Evolutionary conservation across 2,797 vertebrate genomes (phyloP).

Genomic region (Tragelaphus oryx): DNA sequence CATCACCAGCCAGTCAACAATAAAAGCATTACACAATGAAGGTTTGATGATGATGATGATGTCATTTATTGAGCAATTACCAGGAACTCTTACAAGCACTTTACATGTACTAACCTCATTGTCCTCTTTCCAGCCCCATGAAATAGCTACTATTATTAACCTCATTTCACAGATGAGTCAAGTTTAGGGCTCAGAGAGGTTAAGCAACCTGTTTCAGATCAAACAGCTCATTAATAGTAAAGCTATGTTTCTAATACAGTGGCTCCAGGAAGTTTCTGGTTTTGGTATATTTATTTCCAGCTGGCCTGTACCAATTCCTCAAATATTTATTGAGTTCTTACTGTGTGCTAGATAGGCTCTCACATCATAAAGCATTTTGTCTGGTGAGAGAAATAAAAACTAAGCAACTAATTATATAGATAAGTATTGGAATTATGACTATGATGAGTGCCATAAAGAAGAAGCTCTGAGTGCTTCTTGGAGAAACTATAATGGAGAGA

Average conservation of each 20-base stretch:
- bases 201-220: neutral
- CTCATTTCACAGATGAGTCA: neutral
- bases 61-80: slow-evolving; percentile 38
- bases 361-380: neutral
- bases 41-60: neutral
- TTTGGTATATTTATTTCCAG: neutral
- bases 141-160: slow-evolving; percentile 30
- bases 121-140: neutral
- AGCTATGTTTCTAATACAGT: neutral
- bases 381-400: neutral
- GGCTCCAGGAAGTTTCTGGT: neutral
- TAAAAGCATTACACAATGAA: neutral
- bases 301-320: neutral
- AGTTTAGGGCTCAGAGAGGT: neutral
- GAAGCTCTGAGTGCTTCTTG: neutral
- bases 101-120: neutral
- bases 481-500: neutral
- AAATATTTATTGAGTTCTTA: neutral
- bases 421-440: neutral
- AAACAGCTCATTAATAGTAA: neutral
- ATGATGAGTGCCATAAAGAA: neutral
- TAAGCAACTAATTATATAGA: neutral
- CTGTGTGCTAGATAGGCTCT: neutral
- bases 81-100: neutral
- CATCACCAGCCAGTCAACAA: neutral